A percentile compares a stretch with the other conserved stretches of the same genome.
Conservation (phyloP, 2,113 vertebrate genomes). For the Rhabdomys dilectus region DNA sequence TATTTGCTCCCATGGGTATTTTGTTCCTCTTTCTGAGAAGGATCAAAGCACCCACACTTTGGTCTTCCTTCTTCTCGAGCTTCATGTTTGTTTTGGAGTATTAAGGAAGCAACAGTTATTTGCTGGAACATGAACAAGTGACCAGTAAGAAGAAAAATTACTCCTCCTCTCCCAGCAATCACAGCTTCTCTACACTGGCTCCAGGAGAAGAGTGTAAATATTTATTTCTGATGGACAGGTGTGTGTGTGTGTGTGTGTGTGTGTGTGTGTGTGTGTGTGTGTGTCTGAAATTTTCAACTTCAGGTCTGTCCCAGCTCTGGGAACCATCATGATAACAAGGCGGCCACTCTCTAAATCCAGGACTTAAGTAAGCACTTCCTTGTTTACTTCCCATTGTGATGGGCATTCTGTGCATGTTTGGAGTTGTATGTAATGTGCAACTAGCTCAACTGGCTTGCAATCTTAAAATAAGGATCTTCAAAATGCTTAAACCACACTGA, state of each 20-base stretch:
- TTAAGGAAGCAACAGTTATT: background rate
- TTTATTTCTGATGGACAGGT: background rate
- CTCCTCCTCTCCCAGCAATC: background rate
- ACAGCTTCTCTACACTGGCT: background rate
- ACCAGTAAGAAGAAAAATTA: background rate
- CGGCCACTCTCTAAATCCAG: background rate
- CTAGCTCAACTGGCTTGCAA: background rate
- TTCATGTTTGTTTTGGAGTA: background rate
- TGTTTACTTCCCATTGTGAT: background rate
- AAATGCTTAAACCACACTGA: background rate
- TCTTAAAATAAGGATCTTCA: background rate
- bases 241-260: no score
- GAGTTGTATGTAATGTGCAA: background rate
- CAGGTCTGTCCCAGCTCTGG: background rate
- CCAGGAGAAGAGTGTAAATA: background rate
- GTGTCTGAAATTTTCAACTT: background rate
- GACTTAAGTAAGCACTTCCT: background rate
- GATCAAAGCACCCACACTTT: no score
- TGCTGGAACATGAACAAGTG: background rate
- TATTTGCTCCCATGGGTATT: no score
- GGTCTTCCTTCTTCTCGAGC: no score
- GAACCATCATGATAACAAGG: background rate
- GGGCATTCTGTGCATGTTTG: fast-evolving
- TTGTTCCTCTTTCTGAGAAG: no score
- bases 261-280: no score